phyloP scores from a whole-genome alignment of 2,888 invertebrate species.

The Apotomis betuletana region DNA sequence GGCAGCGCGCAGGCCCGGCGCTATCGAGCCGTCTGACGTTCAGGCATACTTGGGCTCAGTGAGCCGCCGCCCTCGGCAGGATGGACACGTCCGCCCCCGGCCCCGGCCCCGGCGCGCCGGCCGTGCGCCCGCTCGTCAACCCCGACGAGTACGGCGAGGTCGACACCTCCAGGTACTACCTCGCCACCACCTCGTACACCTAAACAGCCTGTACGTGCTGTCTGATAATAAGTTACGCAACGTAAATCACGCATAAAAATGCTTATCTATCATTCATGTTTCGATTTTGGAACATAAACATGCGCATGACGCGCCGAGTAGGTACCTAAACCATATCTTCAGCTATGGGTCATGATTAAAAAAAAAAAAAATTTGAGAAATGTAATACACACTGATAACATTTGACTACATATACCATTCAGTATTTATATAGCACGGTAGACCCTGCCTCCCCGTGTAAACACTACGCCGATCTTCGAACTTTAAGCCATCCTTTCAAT shows the following conservation, averaged over 20 bases:
- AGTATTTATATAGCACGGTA: no score
- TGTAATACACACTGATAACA: neutral
- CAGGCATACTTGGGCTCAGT: slow-evolving; percentile 31
- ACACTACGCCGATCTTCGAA: no score
- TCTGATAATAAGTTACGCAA: neutral
- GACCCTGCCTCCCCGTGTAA: no score
- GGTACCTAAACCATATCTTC: neutral
- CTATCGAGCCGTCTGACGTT: slow-evolving; percentile 31
- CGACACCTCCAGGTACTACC: slow-evolving; percentile 87
- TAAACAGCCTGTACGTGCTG: neutral
- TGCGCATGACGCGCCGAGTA: neutral
- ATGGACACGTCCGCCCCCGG: slow-evolving; percentile 60
- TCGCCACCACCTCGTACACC: neutral
- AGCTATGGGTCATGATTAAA: neutral
- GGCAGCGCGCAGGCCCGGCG: slow-evolving; percentile 32
- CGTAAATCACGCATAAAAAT: neutral
- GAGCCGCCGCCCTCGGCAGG: slow-evolving; percentile 55
- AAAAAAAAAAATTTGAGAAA: neutral
- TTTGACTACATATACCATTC: no score
- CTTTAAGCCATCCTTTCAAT: no score
- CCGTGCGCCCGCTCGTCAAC: slow-evolving; percentile 89
- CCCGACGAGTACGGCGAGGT: slow-evolving; percentile 93
- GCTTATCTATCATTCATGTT: neutral
- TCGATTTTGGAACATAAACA: neutral
- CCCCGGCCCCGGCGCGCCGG: slow-evolving; percentile 49